Base-by-base conservation (phyloP, 2,888 invertebrate genomes). In the Cephus spinipes region DNA sequence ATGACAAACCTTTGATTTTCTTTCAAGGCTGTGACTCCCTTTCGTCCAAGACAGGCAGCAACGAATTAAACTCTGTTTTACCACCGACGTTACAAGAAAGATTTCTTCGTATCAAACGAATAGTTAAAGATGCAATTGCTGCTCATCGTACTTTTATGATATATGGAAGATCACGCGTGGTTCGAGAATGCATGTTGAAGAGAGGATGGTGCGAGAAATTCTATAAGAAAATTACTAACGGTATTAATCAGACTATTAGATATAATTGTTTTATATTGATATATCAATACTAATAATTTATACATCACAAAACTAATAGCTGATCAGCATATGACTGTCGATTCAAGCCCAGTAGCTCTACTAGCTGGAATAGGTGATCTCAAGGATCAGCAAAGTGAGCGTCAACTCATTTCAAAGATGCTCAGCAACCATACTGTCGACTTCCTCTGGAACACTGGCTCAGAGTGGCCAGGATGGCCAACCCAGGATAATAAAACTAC, bases 371-470 rank as follows among this genome's bases (percentile, higher is more conserved):
- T 90, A 35, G 90, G 90, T 0, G 87, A 90, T n/a, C 78, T 91
- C 15, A 88, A 81, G 69, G 90, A 91, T 69, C 79, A 81, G 0
- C 89, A 88, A 76, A 89, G 88, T 79, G 89, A 91, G 78, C 85
- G 87, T 30, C 81, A 87, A 23, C 81, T 91, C 32, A 93, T 96
- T 88, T 96, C 95, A 4, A 94, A 96, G 85, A 95, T 97, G 91
- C 93, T 97, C 87, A 95, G 95, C 85, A 95, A 96, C 86, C 94
- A 95, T 85, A 94, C 95, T 0, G 96, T 97, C 1, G 97, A 98
- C 87, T 97, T 98, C 86, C 94, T 98, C 68, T 98, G 98, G 98
- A 97, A 97, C 74, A 95, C 97, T 78, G 95, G 96, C 83, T 94
- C 96, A 79, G 97, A 98, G 83, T 96, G 95, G 91, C 94, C 95